Evolutionary conservation across 1,140 invertebrate genomes (phyloP).

Genomic region (Geopemphigus sp.): DNA sequence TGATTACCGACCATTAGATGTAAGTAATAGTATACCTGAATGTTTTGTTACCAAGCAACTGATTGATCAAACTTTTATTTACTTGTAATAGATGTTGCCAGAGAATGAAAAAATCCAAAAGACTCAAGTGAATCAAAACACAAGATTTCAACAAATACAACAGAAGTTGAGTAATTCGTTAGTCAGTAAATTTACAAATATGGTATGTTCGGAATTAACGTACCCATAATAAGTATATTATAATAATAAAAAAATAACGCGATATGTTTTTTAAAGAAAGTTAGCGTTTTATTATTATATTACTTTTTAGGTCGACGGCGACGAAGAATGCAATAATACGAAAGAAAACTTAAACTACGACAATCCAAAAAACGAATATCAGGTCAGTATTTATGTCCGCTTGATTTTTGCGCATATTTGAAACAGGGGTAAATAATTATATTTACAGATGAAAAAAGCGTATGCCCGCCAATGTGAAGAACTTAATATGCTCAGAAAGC

Average conservation of each 20-base stretch:
- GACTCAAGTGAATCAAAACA: slow-evolving; percentile 71
- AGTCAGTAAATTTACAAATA: slow-evolving; percentile 52
- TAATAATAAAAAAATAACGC: too few relatives aligned
- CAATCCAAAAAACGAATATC: slow-evolving; percentile 54
- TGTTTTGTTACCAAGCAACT: not conserved
- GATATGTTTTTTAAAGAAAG: too few relatives aligned
- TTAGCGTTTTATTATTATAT: too few relatives aligned
- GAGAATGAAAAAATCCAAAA: slow-evolving; percentile 68
- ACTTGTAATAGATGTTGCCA: slow-evolving; percentile 51
- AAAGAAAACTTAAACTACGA: slow-evolving; percentile 52
- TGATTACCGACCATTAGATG: slow-evolving; percentile 73
- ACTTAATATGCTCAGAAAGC: slow-evolving; percentile 69
- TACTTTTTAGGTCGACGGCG: slow-evolving; percentile 27
- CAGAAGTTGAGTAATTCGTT: slow-evolving; percentile 65
- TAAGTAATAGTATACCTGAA: slow-evolving; percentile 51
- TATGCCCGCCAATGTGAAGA: slow-evolving; percentile 77
- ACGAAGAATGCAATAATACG: slow-evolving; percentile 51
- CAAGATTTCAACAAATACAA: slow-evolving; percentile 73
- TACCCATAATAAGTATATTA: not conserved
- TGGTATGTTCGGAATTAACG: not conserved
- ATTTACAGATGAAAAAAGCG: slow-evolving; percentile 68
- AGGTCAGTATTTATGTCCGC: slow-evolving; percentile 51
- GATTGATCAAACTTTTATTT: not conserved
- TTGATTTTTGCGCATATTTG: not conserved
- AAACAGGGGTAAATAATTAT: not conserved